Conservation (phyloP, 2,113 vertebrate species). For the Edolisoma coerulescens region DNA sequence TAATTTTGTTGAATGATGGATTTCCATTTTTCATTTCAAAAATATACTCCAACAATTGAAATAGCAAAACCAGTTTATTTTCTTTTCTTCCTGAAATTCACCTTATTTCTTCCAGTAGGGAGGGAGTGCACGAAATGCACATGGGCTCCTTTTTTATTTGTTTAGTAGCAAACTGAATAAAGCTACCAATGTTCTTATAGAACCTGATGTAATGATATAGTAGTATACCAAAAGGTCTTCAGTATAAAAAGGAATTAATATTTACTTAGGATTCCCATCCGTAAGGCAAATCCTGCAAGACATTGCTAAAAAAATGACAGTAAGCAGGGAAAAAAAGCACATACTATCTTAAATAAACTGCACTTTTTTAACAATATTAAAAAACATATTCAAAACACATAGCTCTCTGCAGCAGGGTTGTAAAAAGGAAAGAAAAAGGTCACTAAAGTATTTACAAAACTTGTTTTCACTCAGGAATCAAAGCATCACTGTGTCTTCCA, state of each 20-base stretch:
- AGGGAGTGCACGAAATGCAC: neutral
- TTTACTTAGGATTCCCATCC: neutral
- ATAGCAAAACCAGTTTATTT: neutral
- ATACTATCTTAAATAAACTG: conserved; percentile 16
- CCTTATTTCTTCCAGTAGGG: neutral
- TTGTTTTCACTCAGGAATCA: neutral
- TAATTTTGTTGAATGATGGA: neutral
- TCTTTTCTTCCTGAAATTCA: neutral
- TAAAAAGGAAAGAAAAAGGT: neutral
- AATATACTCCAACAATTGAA: neutral
- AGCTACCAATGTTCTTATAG: neutral
- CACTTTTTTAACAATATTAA: neutral
- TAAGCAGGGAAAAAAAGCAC: neutral
- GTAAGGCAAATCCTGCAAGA: neutral
- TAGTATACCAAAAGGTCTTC: neutral
- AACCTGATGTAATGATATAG: neutral
- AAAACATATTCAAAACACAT: neutral
- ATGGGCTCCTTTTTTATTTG: neutral
- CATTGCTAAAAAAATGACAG: neutral
- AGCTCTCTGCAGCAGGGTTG: neutral
- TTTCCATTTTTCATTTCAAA: neutral
- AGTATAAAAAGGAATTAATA: neutral
- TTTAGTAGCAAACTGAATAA: neutral
- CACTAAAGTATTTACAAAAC: neutral
- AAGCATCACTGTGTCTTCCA: neutral